These are phyloP conservation scores for Polymixis lichenea DNA, from an alignment of 2,888 invertebrate genomes.

Conservation along the genomic window DNA sequence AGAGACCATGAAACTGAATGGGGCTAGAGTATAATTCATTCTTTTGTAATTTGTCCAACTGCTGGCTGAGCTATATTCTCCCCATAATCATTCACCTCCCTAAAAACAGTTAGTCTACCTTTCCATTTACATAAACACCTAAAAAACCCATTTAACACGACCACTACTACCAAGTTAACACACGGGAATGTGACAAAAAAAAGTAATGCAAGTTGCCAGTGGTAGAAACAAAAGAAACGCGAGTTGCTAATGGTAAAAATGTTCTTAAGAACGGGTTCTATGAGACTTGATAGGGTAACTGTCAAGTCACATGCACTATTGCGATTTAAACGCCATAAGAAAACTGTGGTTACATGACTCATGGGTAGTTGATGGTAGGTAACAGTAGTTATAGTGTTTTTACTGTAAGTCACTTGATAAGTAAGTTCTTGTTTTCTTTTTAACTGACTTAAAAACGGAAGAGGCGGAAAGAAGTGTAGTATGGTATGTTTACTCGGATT, in stretches of 20 bases:
- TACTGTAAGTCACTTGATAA: neutral
- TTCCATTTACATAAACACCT: neutral
- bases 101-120: neutral
- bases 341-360: constrained; percentile 28
- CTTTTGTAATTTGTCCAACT: too few species aligned
- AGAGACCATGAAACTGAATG: too few species aligned
- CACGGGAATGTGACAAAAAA: constrained; percentile 19
- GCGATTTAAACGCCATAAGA: constrained; percentile 28
- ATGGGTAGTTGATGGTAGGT: neutral
- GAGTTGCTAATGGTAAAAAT: constrained; percentile 37
- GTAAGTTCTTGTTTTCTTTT: neutral
- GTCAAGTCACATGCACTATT: constrained; percentile 43
- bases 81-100: neutral
- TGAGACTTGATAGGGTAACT: constrained; percentile 25
- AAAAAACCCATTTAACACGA: neutral
- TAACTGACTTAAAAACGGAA: neutral
- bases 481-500: too few species aligned
- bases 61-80: neutral
- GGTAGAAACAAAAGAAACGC: constrained; percentile 35
- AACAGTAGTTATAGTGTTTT: neutral
- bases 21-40: too few species aligned
- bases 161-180: neutral
- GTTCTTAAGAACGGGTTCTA: constrained; percentile 31
- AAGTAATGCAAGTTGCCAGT: constrained; percentile 13
- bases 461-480: neutral